phyloP scores from a whole-genome alignment of 2,113 vertebrate species.

The Bubo blakistoni region DNA sequence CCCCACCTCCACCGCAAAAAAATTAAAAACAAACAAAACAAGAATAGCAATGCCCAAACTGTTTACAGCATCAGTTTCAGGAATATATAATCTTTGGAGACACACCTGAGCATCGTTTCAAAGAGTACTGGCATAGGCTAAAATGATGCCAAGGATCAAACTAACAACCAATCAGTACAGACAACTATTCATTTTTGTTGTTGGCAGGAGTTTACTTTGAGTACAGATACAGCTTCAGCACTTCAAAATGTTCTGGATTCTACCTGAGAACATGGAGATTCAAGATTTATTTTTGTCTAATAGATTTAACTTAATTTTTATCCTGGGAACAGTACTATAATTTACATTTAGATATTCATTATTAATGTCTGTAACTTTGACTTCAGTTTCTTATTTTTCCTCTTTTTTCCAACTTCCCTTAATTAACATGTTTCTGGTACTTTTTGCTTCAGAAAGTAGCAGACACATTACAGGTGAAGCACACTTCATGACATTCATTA shows the following conservation, averaged over 20 bases:
- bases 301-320: background rate
- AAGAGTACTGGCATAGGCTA: background rate
- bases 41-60: background rate
- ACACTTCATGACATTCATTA: background rate
- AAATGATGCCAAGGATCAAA: background rate
- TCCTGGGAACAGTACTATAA: background rate
- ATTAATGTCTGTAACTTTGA: background rate
- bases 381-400: background rate
- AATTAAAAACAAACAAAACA: background rate
- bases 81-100: background rate
- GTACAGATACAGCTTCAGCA: background rate
- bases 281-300: background rate
- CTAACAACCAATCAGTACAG: background rate
- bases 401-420: background rate
- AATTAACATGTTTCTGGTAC: background rate
- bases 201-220: background rate
- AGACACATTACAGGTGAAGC: background rate
- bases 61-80: background rate
- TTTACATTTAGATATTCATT: background rate
- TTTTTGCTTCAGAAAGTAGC: background rate
- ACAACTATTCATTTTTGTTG: background rate
- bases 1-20: too few relatives aligned
- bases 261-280: background rate
- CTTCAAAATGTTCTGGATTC: background rate
- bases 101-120: background rate